Conservation (phyloP, 2,797 vertebrate species). For the Darevskia mixta region DNA sequence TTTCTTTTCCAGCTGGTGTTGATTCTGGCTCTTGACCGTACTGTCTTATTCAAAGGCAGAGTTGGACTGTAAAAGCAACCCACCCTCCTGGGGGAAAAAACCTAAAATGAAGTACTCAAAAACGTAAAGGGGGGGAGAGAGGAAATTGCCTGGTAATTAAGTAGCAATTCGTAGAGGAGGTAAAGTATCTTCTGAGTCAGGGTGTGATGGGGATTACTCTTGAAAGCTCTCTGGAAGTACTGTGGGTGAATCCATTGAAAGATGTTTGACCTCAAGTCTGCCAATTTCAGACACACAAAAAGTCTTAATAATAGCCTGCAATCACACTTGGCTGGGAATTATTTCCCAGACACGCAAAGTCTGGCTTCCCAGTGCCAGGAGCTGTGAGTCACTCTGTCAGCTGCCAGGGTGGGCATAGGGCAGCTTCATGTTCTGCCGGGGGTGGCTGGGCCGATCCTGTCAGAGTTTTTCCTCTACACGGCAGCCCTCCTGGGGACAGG, state of each 20-base stretch:
- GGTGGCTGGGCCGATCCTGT: slow-evolving; percentile 52
- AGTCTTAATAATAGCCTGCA: slow-evolving; percentile 76
- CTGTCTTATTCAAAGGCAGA: slow-evolving; percentile 55
- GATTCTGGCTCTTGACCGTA: slow-evolving; percentile 60
- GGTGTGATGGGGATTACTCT: slow-evolving; percentile 52
- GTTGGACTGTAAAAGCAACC: slow-evolving; percentile 53
- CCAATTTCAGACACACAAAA: slow-evolving; percentile 72
- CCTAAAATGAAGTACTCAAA: too few species aligned
- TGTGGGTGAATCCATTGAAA: slow-evolving; percentile 54
- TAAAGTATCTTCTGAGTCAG: slow-evolving; percentile 54
- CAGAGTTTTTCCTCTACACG: slow-evolving; percentile 56
- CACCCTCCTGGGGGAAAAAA: too few species aligned
- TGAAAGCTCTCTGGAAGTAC: slow-evolving; percentile 65
- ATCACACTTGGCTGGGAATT: slow-evolving; percentile 77
- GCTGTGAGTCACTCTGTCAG: slow-evolving; percentile 73
- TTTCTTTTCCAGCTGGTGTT: slow-evolving; percentile 34
- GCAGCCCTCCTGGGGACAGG: slow-evolving; percentile 41
- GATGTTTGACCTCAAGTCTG: slow-evolving; percentile 73
- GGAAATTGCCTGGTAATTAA: slow-evolving; percentile 65
- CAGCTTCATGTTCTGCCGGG: slow-evolving; percentile 67
- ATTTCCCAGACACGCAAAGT: slow-evolving; percentile 74
- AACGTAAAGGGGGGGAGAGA: too few species aligned
- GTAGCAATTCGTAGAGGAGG: slow-evolving; percentile 63
- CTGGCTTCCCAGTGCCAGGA: slow-evolving; percentile 69
- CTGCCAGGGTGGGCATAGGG: slow-evolving; percentile 64